Conservation (phyloP, 2,113 vertebrate genomes). For the Asarcornis scutulata region DNA sequence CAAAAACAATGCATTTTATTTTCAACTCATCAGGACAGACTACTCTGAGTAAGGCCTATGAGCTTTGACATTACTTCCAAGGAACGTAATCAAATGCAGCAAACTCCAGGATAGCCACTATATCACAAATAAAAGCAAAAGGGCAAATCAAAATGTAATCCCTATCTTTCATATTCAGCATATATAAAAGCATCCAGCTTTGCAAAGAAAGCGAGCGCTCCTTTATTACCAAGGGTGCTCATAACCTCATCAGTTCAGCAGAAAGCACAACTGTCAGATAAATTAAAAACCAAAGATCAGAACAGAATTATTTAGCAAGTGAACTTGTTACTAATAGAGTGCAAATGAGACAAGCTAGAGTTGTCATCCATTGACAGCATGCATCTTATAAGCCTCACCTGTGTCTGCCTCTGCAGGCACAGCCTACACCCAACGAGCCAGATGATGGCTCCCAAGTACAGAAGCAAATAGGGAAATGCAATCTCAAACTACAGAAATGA, state of each 20-base stretch:
- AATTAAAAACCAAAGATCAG: slow-evolving; percentile 42
- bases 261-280: slow-evolving; percentile 19
- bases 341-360: slow-evolving; percentile 31
- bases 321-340: slow-evolving; percentile 29
- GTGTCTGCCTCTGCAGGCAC: neutral
- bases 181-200: neutral
- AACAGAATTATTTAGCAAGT: slow-evolving; percentile 38
- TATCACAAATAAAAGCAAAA: neutral
- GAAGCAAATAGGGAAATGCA: neutral
- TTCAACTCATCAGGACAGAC: slow-evolving; percentile 38
- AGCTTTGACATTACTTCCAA: neutral
- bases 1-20: slow-evolving; percentile 33
- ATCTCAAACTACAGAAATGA: neutral
- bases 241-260: neutral
- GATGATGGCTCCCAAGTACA: neutral
- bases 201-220: neutral
- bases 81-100: neutral
- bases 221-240: neutral
- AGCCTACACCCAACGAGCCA: neutral
- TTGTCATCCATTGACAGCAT: neutral
- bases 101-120: neutral
- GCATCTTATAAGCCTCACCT: neutral
- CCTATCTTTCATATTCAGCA: neutral
- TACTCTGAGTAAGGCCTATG: neutral
- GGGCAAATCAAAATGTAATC: neutral